These are phyloP conservation scores for Agriotes lineatus DNA, from an alignment of 2,888 invertebrate species.

Conservation along the genomic window DNA sequence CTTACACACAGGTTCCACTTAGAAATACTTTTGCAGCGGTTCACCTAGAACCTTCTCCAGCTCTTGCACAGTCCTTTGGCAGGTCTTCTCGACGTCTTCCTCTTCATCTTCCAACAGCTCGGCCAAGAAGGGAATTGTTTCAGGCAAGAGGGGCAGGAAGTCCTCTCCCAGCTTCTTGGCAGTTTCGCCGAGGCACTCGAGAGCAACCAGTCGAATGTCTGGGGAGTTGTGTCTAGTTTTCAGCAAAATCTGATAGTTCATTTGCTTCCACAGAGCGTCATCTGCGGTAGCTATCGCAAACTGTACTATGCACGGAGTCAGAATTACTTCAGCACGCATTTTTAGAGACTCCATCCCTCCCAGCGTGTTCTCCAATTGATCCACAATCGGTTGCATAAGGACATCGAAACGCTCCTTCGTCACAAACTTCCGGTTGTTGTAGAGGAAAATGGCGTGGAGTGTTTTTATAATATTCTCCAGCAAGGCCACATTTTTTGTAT, in stretches of 20 bases:
- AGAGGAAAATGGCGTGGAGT: slow-evolving; percentile 81
- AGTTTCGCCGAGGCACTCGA: slow-evolving; percentile 81
- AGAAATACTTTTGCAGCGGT: slow-evolving; percentile 90
- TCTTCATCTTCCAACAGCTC: slow-evolving; percentile 94
- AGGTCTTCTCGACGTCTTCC: slow-evolving; percentile 82
- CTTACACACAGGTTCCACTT: slow-evolving; percentile 52
- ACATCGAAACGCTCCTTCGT: slow-evolving; percentile 88
- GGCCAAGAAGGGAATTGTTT: slow-evolving; percentile 93
- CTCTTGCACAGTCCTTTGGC: slow-evolving; percentile 84
- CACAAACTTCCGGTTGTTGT: slow-evolving; percentile 87
- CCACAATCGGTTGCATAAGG: slow-evolving; percentile 88
- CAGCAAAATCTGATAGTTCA: slow-evolving; percentile 90
- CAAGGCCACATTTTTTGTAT: slow-evolving; percentile 72
- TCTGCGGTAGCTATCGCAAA: slow-evolving; percentile 87
- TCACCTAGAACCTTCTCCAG: slow-evolving; percentile 91
- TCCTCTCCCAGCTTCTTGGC: slow-evolving; percentile 89
- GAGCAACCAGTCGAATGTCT: slow-evolving; percentile 79
- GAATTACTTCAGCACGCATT: slow-evolving; percentile 70
- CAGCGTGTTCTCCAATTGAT: slow-evolving; percentile 85
- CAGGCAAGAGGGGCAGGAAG: slow-evolving; percentile 89
- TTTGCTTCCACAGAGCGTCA: slow-evolving; percentile 89
- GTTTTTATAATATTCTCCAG: slow-evolving; percentile 82
- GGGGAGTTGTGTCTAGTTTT: slow-evolving; percentile 86
- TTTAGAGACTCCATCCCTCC: slow-evolving; percentile 74
- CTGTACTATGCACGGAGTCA: slow-evolving; percentile 86